These are phyloP conservation scores for Zeus faber DNA, from an alignment of 2,113 vertebrate genomes.

Conservation along the genomic window DNA sequence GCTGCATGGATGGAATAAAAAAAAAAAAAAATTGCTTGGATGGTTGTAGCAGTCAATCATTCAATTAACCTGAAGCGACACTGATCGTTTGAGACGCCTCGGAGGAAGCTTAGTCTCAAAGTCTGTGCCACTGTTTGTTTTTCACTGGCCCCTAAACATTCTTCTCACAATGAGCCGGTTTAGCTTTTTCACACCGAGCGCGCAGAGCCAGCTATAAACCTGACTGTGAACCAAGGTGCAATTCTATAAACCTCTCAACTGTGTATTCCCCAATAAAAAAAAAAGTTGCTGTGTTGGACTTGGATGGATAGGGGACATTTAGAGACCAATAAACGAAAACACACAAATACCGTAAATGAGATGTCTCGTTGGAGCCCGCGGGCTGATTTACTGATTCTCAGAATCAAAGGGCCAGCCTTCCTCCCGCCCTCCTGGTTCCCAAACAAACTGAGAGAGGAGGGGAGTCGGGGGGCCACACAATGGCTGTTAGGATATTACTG, in stretches of 20 bases:
- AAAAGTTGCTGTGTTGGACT: conserved; percentile 26
- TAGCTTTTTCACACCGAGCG: conserved; percentile 52
- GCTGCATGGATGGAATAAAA: too few species aligned
- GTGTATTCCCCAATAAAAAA: conserved; percentile 41
- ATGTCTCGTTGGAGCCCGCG: conserved; percentile 42
- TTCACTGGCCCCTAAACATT: conserved; percentile 9
- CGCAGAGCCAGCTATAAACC: conserved; percentile 62
- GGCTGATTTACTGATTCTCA: conserved; percentile 43
- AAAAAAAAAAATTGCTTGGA: too few species aligned
- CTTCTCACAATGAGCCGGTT: conserved; percentile 41
- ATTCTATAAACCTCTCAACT: conserved; percentile 57
- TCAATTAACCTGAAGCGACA: not conserved
- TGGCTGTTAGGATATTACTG: conserved; percentile 32
- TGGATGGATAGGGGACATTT: conserved; percentile 38
- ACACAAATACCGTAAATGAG: conserved; percentile 50
- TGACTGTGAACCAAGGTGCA: conserved; percentile 60
- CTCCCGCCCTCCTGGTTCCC: conserved; percentile 17
- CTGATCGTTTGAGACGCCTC: not conserved
- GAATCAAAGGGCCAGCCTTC: conserved; percentile 37
- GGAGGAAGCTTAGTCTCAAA: not conserved
- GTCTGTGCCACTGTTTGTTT: conserved; percentile 3
- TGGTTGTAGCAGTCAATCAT: not conserved
- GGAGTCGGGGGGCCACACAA: conserved; percentile 11
- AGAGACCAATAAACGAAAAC: conserved; percentile 54
- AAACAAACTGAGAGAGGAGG: conserved; percentile 33